These are phyloP conservation scores for Pandemis cinnamomeana DNA, from an alignment of 2,888 invertebrate species.

Conservation along the genomic window DNA sequence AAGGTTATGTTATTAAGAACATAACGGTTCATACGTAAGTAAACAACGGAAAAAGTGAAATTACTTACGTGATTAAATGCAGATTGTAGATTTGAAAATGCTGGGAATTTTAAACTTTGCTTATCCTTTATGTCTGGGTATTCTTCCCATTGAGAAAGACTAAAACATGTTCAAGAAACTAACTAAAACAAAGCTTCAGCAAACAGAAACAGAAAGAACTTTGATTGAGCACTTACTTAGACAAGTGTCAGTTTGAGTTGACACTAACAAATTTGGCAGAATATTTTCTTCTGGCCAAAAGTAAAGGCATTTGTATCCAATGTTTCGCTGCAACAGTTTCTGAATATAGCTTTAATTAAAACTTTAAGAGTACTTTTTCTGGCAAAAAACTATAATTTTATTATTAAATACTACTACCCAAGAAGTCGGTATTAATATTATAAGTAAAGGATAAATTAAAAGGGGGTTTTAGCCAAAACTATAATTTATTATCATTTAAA, in stretches of 20 bases:
- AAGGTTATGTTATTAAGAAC: conserved; percentile 29
- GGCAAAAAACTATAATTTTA: too few species aligned
- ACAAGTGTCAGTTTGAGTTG: too few species aligned
- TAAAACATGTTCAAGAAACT: background rate
- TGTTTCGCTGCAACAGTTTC: too few species aligned
- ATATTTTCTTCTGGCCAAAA: too few species aligned
- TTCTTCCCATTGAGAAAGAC: background rate
- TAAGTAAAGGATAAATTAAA: too few species aligned
- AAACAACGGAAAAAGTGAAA: conserved; percentile 10
- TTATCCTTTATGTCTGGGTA: background rate
- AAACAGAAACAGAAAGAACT: background rate
- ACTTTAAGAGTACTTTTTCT: too few species aligned
- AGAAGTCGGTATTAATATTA: too few species aligned
- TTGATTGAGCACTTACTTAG: background rate
- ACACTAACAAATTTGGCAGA: too few species aligned
- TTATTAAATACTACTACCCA: too few species aligned
- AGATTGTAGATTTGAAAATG: background rate
- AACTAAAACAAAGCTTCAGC: background rate
- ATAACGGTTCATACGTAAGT: conserved; percentile 8
- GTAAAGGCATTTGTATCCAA: background rate
- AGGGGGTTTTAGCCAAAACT: too few species aligned
- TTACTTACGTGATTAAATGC: conserved; percentile 20
- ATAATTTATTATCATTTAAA: too few species aligned
- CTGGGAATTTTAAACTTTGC: background rate
- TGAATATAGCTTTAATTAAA: too few species aligned